Conservation (phyloP, 2,888 invertebrate genomes). For the Amblyjoppa fuscipennis region DNA sequence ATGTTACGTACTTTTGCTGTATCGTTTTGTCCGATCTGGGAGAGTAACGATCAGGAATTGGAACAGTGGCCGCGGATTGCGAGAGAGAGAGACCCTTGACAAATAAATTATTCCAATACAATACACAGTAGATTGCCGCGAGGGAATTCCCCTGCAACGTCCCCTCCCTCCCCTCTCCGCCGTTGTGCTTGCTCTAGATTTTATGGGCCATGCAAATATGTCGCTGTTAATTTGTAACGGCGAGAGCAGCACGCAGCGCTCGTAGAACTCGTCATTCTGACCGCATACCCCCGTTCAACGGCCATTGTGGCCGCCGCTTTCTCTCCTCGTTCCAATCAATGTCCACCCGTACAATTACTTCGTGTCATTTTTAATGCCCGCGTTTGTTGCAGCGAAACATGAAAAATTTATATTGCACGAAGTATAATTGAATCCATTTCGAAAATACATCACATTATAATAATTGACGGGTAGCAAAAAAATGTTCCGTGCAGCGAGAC, state of each 20-base stretch:
- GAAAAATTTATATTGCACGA: neutral
- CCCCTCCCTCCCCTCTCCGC: neutral
- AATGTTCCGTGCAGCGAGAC: no score
- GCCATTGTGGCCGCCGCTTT: conserved; percentile 41
- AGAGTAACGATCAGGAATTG: conserved; percentile 56
- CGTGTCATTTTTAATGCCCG: neutral
- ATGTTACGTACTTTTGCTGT: neutral
- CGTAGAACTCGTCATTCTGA: conserved; percentile 23
- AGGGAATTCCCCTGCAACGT: conserved; percentile 20
- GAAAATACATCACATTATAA: no score
- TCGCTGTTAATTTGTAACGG: conserved; percentile 73
- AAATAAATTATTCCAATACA: conserved; percentile 71
- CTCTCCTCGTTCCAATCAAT: conserved; percentile 33
- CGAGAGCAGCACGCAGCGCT: conserved; percentile 20
- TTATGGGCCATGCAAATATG: conserved; percentile 71
- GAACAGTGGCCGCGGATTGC: neutral
- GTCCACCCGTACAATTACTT: conserved; percentile 47
- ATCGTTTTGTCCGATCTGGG: conserved; percentile 30
- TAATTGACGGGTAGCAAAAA: no score
- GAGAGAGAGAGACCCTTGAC: conserved; percentile 17
- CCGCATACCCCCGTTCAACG: conserved; percentile 14
- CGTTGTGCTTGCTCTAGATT: conserved; percentile 58
- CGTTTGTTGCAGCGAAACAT: no score
- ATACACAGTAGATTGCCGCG: conserved; percentile 36
- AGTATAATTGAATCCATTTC: conserved; percentile 9